Conservation (phyloP, 1,140 invertebrate species). For the Lepidurus couesii region DNA sequence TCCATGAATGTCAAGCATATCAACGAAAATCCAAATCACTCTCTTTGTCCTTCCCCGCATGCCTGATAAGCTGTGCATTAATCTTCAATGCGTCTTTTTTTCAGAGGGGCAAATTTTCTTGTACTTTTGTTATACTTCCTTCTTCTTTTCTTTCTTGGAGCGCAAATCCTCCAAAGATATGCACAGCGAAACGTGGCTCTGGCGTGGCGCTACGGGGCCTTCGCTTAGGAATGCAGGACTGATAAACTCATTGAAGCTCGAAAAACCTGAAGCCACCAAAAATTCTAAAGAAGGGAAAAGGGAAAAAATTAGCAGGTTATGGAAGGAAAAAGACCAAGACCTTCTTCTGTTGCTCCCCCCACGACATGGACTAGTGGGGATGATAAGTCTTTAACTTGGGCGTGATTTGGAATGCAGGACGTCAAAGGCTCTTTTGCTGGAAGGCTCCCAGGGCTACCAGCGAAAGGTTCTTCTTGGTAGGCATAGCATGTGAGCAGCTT, state of each 20-base stretch:
- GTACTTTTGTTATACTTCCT: background rate
- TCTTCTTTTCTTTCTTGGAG: background rate
- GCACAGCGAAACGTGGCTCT: background rate
- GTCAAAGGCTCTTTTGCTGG: background rate
- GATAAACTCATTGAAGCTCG: background rate
- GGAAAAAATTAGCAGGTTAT: background rate
- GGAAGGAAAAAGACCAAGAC: background rate
- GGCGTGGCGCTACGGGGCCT: background rate
- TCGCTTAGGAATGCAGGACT: background rate
- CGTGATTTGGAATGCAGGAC: slow-evolving; percentile 2
- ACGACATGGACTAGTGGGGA: background rate
- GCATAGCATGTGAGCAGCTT: slow-evolving; percentile 14
- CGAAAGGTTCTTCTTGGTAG: background rate
- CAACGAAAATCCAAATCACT: slow-evolving; percentile 2
- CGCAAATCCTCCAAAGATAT: background rate
- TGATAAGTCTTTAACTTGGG: background rate
- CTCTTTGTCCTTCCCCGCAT: background rate
- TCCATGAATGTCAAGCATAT: background rate
- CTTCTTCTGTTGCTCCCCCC: no score
- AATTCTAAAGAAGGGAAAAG: background rate
- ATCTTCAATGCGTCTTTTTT: background rate
- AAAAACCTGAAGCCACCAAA: background rate
- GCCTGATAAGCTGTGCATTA: background rate
- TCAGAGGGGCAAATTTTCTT: background rate
- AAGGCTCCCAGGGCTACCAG: background rate